Evolutionary conservation across 2,888 invertebrate genomes (phyloP), one percentile per base, ranked within the genome.

Genomic region (Spodoptera exigua): DNA sequence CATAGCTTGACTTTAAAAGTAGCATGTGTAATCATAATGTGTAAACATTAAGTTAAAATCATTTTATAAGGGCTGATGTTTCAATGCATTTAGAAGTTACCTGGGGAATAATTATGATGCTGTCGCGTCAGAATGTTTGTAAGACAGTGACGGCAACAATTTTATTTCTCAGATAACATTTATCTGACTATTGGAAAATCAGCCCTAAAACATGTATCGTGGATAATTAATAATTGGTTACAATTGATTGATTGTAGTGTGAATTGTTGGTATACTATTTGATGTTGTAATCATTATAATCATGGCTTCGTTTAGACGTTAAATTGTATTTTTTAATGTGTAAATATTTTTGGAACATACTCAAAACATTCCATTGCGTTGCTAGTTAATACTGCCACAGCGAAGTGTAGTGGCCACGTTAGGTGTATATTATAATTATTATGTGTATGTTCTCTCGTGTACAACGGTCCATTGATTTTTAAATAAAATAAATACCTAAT

Each of bases 301-400:
- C 7, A 11, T 69, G 39, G 39, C 32, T 32, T 49, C 14, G 13
- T 53, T 52, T 53, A 41, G 35, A n/a, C 36, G 27, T 27, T 27
- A 27, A 9, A 7, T 27, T 27, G 7, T 41, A 46, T 2, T 61
- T 61, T 61, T 48, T 27, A 27, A 39, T 53, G 21, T 75, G 72
- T 75, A 76, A 68, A 70, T 76, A 68, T 61, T 11, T 39, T 58
- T 39, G 36, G 34, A 57, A 45, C 67, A 72, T 70, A 76, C 74
- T 59, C 54, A 44, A 55, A 47, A 76, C 74, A 76, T 76, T 76
- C 76, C 76, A 76, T 55, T 61, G 45, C 41, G 36, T 44, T 65
- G 43, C 18, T 52, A 57, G 58, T 41, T 65, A 40, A 17, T 52
- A 57, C 53, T 64, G 44, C 63, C 66, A 41, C 37, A 57, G 41